These are phyloP conservation scores for Nibea albiflora DNA, from an alignment of 2,113 vertebrate species.

Conservation along the genomic window DNA sequence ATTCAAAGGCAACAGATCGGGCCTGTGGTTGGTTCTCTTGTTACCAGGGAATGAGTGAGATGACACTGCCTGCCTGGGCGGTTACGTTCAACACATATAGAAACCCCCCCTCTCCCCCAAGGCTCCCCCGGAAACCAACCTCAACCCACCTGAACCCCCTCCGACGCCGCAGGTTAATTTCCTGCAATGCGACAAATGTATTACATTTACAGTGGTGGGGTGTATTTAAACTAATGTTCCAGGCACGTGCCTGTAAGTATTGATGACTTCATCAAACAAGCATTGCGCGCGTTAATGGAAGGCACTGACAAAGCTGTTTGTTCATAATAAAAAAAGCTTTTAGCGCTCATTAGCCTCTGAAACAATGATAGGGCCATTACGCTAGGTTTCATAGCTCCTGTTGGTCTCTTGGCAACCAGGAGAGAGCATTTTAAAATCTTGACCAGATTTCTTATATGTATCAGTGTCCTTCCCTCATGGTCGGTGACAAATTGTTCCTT, in stretches of 20 bases:
- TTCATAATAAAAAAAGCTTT: slow-evolving; percentile 47
- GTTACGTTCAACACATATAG: no score
- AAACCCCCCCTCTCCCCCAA: no score
- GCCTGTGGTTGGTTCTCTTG: not conserved
- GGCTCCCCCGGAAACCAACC: no score
- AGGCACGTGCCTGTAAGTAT: not conserved
- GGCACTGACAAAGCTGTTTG: slow-evolving; percentile 22
- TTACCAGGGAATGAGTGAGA: slow-evolving; percentile 13
- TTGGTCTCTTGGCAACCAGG: slow-evolving; percentile 43
- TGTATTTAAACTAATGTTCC: slow-evolving; percentile 30
- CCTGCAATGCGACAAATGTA: slow-evolving; percentile 14
- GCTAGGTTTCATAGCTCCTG: slow-evolving; percentile 18
- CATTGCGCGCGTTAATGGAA: slow-evolving; percentile 8
- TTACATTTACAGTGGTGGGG: not conserved
- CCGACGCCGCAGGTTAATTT: slow-evolving; percentile 13
- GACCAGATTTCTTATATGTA: not conserved
- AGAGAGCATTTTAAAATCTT: not conserved
- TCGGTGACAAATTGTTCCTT: slow-evolving; percentile 26
- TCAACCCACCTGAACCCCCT: no score
- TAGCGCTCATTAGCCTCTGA: slow-evolving; percentile 23
- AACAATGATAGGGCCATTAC: slow-evolving; percentile 8
- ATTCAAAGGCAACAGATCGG: not conserved
- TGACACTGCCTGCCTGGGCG: not conserved
- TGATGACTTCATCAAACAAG: slow-evolving; percentile 25
- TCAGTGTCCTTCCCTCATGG: not conserved